Percentiles rank a stretch among this genome's conserved stretches.
Evolutionary conservation across 2,797 vertebrate genomes (phyloP).

Genomic region (Pipistrellus nathusii): DNA sequence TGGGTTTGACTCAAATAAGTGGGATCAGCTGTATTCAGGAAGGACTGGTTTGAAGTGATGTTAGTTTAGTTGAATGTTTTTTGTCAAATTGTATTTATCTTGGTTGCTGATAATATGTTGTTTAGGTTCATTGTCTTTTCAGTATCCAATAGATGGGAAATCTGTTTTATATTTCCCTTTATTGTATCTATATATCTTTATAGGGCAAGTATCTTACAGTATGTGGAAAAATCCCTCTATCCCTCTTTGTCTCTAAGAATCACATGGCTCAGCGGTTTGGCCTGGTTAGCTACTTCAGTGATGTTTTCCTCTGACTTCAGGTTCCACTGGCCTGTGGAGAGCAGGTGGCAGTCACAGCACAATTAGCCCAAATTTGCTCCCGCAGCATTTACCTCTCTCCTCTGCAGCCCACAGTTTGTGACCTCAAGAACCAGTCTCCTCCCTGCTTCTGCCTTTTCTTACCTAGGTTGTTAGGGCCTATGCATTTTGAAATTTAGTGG

Average conservation of each 20-base stretch:
- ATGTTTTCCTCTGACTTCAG: conserved; percentile 49
- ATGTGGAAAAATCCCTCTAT: conserved; percentile 15
- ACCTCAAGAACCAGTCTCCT: background rate
- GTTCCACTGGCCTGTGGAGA: background rate
- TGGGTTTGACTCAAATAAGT: background rate
- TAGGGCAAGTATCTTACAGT: background rate
- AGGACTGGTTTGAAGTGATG: conserved; percentile 11
- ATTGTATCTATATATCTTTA: background rate
- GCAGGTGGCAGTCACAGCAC: background rate
- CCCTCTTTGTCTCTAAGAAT: background rate
- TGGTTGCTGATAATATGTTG: background rate
- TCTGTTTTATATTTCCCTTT: background rate
- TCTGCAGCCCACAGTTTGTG: background rate
- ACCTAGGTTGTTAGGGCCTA: background rate
- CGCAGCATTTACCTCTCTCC: background rate
- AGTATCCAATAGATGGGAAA: background rate
- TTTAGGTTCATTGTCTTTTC: conserved; percentile 43
- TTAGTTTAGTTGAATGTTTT: conserved; percentile 52
- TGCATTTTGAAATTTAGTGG: background rate
- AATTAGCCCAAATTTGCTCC: background rate
- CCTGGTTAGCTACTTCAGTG: conserved; percentile 10
- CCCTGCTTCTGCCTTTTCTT: background rate
- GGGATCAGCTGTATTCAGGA: background rate
- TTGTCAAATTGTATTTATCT: conserved; percentile 35
- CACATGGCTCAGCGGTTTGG: background rate